Evolutionary conservation across 1,140 invertebrate species (phyloP).

Genomic region (Drosophila repletoides): DNA sequence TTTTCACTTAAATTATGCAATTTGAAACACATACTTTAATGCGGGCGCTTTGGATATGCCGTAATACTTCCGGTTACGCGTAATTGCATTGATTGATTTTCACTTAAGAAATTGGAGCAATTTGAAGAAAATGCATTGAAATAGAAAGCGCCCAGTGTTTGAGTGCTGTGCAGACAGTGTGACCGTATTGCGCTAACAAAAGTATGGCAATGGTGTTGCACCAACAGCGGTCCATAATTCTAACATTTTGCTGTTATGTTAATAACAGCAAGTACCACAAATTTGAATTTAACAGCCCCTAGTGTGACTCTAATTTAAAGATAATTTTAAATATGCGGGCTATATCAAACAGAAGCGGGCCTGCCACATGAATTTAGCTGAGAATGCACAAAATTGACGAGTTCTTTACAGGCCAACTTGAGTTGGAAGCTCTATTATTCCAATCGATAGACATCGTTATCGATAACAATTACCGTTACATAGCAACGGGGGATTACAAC

Average conservation of each 20-base stretch:
- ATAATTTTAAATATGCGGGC: too few species aligned
- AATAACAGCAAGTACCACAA: too few species aligned
- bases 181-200: too few species aligned
- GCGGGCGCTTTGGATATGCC: constrained; percentile 34
- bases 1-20: constrained; percentile 24
- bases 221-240: too few species aligned
- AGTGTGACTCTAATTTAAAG: too few species aligned
- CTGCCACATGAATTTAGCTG: neutral
- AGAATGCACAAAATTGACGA: too few species aligned
- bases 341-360: too few species aligned
- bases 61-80: constrained; percentile 56
- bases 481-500: constrained; percentile 6
- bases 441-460: neutral
- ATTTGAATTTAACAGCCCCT: too few species aligned
- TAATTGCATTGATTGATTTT: constrained; percentile 55
- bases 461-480: neutral
- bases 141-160: constrained; percentile 56
- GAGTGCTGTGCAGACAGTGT: neutral
- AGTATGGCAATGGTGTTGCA: too few species aligned
- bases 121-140: constrained; percentile 61
- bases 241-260: too few species aligned
- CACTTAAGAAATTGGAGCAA: constrained; percentile 64
- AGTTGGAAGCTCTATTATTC: too few species aligned
- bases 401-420: too few species aligned
- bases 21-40: constrained; percentile 24